Evolutionary conservation across 2,888 invertebrate species (phyloP).

Genomic region (Drosophila macrospina): DNA sequence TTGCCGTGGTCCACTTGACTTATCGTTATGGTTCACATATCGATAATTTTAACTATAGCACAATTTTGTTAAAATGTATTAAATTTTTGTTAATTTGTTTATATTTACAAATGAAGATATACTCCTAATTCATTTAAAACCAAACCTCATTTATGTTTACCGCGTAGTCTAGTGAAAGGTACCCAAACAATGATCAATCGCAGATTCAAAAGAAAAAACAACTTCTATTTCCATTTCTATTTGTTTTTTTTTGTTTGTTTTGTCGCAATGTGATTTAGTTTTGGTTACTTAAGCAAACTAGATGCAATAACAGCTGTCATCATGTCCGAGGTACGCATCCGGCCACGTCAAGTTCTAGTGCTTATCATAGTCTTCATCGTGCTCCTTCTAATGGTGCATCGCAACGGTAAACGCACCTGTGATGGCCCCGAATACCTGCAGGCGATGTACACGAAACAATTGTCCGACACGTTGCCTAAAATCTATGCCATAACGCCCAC

Average conservation of each 20-base stretch:
- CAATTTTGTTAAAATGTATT: slow-evolving; percentile 41
- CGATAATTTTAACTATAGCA: slow-evolving; percentile 21
- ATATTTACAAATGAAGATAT: neutral
- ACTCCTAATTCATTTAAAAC: neutral
- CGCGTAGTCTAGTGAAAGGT: slow-evolving; percentile 32
- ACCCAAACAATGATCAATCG: slow-evolving; percentile 8
- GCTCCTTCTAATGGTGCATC: slow-evolving; percentile 82
- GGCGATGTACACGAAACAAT: slow-evolving; percentile 69
- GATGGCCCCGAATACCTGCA: slow-evolving; percentile 81
- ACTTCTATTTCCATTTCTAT: slow-evolving; percentile 16
- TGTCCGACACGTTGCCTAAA: slow-evolving; percentile 86
- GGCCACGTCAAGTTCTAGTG: slow-evolving; percentile 83
- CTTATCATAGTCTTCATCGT: slow-evolving; percentile 81
- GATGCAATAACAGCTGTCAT: slow-evolving; percentile 18
- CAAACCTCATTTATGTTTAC: slow-evolving; percentile 10
- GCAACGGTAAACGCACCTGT: slow-evolving; percentile 80
- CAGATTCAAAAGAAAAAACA: neutral
- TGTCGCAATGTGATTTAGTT: slow-evolving; percentile 37
- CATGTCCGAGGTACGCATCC: slow-evolving; percentile 83
- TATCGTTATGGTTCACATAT: neutral
- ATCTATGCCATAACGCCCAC: slow-evolving; percentile 98
- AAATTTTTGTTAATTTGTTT: slow-evolving; percentile 24
- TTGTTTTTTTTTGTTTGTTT: slow-evolving; percentile 47
- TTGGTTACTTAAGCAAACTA: slow-evolving; percentile 23
- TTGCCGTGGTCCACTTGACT: too few relatives aligned